Conservation (phyloP, 2,797 vertebrate genomes). For the Brotogeris chrysoptera region DNA sequence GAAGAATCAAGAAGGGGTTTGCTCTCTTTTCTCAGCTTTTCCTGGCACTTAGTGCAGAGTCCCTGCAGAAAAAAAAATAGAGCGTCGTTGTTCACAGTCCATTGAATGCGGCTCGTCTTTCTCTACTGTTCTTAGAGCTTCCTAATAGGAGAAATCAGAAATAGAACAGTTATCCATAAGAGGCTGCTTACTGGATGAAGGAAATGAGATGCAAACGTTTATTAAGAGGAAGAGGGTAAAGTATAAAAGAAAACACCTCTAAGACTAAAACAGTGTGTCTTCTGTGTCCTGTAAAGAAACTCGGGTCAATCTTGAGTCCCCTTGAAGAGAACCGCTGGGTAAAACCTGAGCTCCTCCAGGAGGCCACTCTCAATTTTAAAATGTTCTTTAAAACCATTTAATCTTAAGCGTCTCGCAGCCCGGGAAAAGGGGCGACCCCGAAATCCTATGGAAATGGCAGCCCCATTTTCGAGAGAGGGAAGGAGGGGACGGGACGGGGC, state of each 20-base stretch:
- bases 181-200: not conserved
- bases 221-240: not conserved
- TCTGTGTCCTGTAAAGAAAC: not conserved
- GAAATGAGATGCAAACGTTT: not conserved
- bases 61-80: not conserved
- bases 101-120: not conserved
- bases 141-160: not conserved
- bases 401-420: not conserved
- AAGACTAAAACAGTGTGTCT: not conserved
- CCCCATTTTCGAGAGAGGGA: not conserved
- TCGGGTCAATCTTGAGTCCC: not conserved
- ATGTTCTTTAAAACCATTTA: not conserved
- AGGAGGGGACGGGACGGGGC: too few species aligned
- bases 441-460: not conserved
- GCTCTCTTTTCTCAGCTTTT: not conserved
- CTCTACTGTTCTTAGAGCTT: not conserved
- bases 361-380: not conserved
- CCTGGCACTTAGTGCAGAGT: not conserved
- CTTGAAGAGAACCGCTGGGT: not conserved
- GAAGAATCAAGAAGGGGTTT: not conserved
- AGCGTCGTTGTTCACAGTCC: rapidly evolving
- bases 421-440: not conserved
- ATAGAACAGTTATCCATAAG: not conserved
- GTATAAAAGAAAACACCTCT: not conserved
- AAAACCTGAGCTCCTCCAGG: not conserved